A percentile compares a stretch with the other conserved stretches of the same genome.
These are phyloP conservation scores for Spatulosminthurus flaviceps DNA, from an alignment of 2,888 invertebrate genomes.

Conservation along the genomic window DNA sequence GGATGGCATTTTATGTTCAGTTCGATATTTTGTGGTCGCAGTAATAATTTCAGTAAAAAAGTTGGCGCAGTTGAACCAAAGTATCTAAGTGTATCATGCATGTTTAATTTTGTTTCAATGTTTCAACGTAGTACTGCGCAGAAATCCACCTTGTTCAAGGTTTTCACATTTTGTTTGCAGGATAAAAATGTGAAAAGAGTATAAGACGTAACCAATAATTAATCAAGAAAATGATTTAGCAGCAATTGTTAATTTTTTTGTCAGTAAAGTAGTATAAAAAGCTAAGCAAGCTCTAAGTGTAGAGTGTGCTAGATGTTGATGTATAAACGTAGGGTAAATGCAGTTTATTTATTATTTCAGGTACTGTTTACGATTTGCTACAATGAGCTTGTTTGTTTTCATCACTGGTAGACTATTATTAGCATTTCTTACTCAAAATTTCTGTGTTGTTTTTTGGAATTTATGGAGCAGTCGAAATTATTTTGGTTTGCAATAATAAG, in stretches of 20 bases:
- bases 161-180: conserved; percentile 5
- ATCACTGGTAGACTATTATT: not conserved
- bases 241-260: not conserved
- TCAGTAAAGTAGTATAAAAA: not conserved
- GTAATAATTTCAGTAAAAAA: not conserved
- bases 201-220: too few relatives aligned
- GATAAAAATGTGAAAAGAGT: conserved; percentile 6
- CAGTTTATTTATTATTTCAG: not conserved
- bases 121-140: too few relatives aligned
- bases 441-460: too few relatives aligned
- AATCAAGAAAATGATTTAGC: not conserved
- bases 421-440: too few relatives aligned
- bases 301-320: not conserved
- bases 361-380: not conserved
- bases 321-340: not conserved
- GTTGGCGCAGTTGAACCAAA: not conserved
- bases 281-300: not conserved
- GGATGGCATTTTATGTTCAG: too few relatives aligned
- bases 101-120: too few relatives aligned
- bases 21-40: not conserved
- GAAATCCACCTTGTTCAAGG: too few relatives aligned
- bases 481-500: too few relatives aligned
- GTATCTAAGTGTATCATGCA: not conserved
- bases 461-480: too few relatives aligned
- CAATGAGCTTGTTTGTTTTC: not conserved